These are phyloP conservation scores for Dromiciops gliroides DNA, from an alignment of 2,113 vertebrate genomes.

Conservation along the genomic window DNA sequence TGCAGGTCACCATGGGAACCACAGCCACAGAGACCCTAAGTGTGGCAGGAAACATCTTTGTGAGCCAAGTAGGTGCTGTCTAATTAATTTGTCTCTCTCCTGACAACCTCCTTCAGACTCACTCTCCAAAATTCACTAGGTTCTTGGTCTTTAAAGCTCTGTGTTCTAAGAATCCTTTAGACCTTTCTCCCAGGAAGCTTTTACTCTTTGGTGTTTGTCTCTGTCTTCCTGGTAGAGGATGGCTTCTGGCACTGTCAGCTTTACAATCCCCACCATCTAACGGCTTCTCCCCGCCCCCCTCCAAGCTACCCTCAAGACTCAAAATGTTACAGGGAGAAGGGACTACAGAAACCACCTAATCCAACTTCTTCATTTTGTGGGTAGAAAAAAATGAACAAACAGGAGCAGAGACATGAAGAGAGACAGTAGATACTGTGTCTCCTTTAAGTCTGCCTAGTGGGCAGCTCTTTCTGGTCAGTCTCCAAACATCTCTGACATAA, in stretches of 20 bases:
- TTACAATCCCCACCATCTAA: neutral
- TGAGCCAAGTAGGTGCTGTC: conserved; percentile 91
- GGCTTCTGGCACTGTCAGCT: neutral
- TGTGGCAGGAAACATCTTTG: conserved; percentile 97
- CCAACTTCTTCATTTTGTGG: neutral
- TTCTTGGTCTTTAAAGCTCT: neutral
- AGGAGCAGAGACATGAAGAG: neutral
- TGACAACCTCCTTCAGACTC: neutral
- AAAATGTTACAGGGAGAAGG: neutral
- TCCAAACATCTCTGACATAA: neutral
- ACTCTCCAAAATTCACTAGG: neutral
- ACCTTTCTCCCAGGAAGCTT: neutral
- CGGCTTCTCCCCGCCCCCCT: neutral
- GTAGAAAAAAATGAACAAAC: neutral
- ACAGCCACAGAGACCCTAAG: conserved; percentile 93
- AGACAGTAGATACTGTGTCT: neutral
- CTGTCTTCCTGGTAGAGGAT: neutral
- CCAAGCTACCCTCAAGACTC: neutral
- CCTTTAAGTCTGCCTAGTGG: neutral
- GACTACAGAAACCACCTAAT: neutral
- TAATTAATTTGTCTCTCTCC: neutral
- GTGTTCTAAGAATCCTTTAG: neutral
- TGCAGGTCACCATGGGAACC: conserved; percentile 95
- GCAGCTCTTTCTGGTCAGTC: neutral
- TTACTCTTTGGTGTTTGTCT: neutral